Evolutionary conservation across 2,888 invertebrate species (phyloP).

Genomic region (Dysmachus trigonus): DNA sequence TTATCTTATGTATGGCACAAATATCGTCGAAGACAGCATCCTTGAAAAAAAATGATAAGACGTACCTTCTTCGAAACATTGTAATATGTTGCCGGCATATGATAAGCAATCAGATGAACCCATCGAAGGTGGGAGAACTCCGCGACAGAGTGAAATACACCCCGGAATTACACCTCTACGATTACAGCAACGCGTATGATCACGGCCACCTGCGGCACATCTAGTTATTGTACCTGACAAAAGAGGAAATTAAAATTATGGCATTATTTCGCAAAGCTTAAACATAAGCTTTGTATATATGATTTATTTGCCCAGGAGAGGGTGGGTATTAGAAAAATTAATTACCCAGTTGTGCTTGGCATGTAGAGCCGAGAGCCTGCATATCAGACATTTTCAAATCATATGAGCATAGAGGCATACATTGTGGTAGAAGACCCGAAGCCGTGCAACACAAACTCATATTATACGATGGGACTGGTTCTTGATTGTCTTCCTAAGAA

Average conservation of each 20-base stretch:
- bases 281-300: not conserved
- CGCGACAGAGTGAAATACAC: conserved; percentile 79
- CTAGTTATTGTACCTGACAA: conserved; percentile 60
- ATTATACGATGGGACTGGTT: conserved; percentile 73
- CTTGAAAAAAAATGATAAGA: not conserved
- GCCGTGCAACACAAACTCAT: conserved; percentile 81
- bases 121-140: conserved; percentile 69
- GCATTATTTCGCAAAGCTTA: not conserved
- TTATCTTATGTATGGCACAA: not conserved
- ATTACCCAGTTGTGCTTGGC: conserved; percentile 80
- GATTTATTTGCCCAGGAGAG: not conserved
- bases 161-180: conserved; percentile 75
- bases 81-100: conserved; percentile 84
- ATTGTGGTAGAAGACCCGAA: conserved; percentile 69
- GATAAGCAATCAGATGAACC: conserved; percentile 76
- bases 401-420: conserved; percentile 82
- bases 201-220: conserved; percentile 71
- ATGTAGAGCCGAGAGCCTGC: conserved; percentile 75
- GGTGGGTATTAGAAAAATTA: conserved; percentile 48
- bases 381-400: conserved; percentile 85
- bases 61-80: conserved; percentile 86
- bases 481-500: conserved; percentile 52
- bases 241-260: not conserved
- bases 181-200: conserved; percentile 79
- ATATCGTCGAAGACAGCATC: not conserved